phyloP scores from a whole-genome alignment of 2,888 invertebrate species.

The Polia nebulosa region DNA sequence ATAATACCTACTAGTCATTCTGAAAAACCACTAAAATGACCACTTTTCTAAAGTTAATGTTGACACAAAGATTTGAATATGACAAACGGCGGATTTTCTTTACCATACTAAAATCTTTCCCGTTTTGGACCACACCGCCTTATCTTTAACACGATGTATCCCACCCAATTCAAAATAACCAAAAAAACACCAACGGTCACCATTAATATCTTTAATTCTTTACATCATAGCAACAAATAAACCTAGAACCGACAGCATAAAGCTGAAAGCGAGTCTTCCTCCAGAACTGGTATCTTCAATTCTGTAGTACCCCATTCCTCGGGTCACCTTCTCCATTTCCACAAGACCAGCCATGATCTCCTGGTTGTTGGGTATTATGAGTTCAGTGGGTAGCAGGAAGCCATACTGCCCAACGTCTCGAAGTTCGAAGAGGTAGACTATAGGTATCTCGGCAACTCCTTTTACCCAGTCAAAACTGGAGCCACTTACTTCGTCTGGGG shows the following conservation, averaged over 20 bases:
- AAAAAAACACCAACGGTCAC: not conserved
- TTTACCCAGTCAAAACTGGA: conserved; percentile 92
- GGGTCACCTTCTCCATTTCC: conserved; percentile 84
- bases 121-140: too few species aligned
- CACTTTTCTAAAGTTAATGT: too few species aligned
- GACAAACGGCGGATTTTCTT: too few species aligned
- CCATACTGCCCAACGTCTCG: conserved; percentile 91
- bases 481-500: conserved; percentile 86
- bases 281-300: conserved; percentile 52
- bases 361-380: conserved; percentile 90
- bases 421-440: conserved; percentile 91
- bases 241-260: conserved; percentile 44
- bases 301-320: conserved; percentile 76
- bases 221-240: conserved; percentile 61
- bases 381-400: conserved; percentile 90
- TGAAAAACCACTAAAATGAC: too few species aligned
- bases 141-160: not conserved
- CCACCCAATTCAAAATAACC: not conserved
- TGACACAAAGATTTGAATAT: too few species aligned
- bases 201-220: conserved; percentile 23
- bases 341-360: conserved; percentile 92
- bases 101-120: too few species aligned
- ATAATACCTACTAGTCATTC: too few species aligned
- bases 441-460: conserved; percentile 86
- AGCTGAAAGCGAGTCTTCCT: conserved; percentile 61